phyloP scores from a whole-genome alignment of 2,797 vertebrate genomes.

The Echeneis naucrates region DNA sequence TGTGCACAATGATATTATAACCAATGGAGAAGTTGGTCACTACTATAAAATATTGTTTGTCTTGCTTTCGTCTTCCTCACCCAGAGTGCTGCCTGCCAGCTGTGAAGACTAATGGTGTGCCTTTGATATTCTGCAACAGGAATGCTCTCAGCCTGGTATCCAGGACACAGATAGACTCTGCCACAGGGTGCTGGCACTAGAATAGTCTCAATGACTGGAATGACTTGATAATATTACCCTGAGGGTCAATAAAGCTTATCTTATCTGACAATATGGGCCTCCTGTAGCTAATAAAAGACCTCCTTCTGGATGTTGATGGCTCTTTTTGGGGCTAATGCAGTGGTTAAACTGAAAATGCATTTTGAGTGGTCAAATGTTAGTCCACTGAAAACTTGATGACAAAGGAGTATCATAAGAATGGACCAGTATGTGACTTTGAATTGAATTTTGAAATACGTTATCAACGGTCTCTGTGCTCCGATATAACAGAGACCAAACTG shows the following conservation, averaged over 20 bases:
- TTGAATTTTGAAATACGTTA: too few species aligned
- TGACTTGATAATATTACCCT: slow-evolving; percentile 65
- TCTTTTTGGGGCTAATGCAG: slow-evolving; percentile 34
- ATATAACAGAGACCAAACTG: slow-evolving; percentile 54
- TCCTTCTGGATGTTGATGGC: slow-evolving; percentile 27
- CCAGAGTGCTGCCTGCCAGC: slow-evolving; percentile 38
- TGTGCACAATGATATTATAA: not conserved
- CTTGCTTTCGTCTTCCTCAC: not conserved
- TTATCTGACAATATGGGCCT: slow-evolving; percentile 57
- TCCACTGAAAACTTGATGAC: slow-evolving; percentile 1
- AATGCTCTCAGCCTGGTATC: slow-evolving; percentile 66
- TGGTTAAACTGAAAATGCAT: slow-evolving; percentile 23
- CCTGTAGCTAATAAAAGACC: slow-evolving; percentile 59
- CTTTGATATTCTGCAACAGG: slow-evolving; percentile 44
- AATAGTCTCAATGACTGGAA: slow-evolving; percentile 61
- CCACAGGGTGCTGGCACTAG: slow-evolving; percentile 53
- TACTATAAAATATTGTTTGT: not conserved
- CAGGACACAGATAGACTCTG: slow-evolving; percentile 63
- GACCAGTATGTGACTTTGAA: slow-evolving; percentile 11
- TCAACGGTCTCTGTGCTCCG: slow-evolving; percentile 49
- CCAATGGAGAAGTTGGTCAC: not conserved
- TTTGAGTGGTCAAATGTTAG: not conserved
- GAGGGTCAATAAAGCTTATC: slow-evolving; percentile 66
- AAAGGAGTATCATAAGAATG: slow-evolving; percentile 9
- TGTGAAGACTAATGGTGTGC: slow-evolving; percentile 50